These are phyloP conservation scores for Pammene aurita DNA, from an alignment of 2,888 invertebrate species.

Conservation along the genomic window DNA sequence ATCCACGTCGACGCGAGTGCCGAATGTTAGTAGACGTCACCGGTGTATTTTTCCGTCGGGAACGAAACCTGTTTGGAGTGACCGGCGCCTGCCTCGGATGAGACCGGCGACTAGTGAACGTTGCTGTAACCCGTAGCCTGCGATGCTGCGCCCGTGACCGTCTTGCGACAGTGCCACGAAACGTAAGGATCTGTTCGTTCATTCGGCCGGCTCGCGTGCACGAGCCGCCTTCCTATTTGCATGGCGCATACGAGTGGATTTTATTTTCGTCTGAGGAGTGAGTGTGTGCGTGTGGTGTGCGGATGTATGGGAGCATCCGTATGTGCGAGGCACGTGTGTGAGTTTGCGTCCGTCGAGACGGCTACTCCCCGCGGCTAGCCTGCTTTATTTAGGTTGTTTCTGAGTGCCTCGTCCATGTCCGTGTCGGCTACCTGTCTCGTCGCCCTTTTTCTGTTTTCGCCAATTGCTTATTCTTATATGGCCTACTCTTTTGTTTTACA, in stretches of 20 bases:
- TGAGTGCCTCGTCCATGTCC: slow-evolving; percentile 45
- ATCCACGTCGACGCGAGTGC: slow-evolving; percentile 75
- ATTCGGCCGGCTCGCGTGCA: slow-evolving; percentile 71
- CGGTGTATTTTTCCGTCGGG: slow-evolving; percentile 76
- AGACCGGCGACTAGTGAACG: slow-evolving; percentile 66
- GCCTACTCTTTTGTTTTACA: slow-evolving; percentile 5
- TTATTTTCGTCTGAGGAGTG: slow-evolving; percentile 80
- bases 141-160: slow-evolving; percentile 82
- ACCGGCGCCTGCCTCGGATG: slow-evolving; percentile 71
- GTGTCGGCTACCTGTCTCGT: slow-evolving; percentile 38
- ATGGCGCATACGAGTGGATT: slow-evolving; percentile 82
- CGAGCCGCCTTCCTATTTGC: slow-evolving; percentile 80
- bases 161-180: slow-evolving; percentile 80
- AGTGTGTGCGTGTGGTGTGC: slow-evolving; percentile 55
- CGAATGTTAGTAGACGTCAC: slow-evolving; percentile 74
- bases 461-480: slow-evolving; percentile 18
- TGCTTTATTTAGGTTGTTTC: slow-evolving; percentile 62
- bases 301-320: slow-evolving; percentile 51
- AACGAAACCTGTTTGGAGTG: slow-evolving; percentile 73
- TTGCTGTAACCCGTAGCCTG: slow-evolving; percentile 74
- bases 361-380: slow-evolving; percentile 72
- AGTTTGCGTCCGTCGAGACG: slow-evolving; percentile 69
- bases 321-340: slow-evolving; percentile 61
- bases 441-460: slow-evolving; percentile 24
- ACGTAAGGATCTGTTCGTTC: slow-evolving; percentile 81